Conservation (phyloP, 2,797 vertebrate genomes). For the Lepilemur ruficaudatus region DNA sequence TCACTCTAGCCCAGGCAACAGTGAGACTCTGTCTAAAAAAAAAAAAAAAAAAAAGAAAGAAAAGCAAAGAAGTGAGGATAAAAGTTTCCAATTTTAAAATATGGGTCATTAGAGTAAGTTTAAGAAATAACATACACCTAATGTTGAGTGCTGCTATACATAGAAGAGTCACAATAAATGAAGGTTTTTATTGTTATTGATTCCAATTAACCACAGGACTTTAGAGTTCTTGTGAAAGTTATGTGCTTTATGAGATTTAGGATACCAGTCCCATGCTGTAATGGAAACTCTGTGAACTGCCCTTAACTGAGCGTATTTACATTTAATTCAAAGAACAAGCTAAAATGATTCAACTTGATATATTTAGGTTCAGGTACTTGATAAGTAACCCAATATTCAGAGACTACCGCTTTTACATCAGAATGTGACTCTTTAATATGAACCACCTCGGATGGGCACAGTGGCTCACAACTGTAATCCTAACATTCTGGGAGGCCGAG, state of each 20-base stretch:
- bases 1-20: no score
- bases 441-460: not conserved
- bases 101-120: not conserved
- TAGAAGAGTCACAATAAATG: not conserved
- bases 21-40: no score
- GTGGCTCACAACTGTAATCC: no score
- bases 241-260: not conserved
- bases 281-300: not conserved
- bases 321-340: not conserved
- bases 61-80: not conserved
- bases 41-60: no score
- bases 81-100: slow-evolving; percentile 19
- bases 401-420: not conserved
- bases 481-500: no score
- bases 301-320: not conserved
- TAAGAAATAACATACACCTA: not conserved
- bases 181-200: not conserved
- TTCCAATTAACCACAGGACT: not conserved
- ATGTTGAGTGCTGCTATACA: not conserved
- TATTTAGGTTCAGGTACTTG: not conserved
- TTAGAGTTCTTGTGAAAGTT: not conserved
- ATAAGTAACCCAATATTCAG: not conserved
- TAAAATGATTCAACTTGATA: not conserved
- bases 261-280: not conserved
- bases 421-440: not conserved